Conservation (phyloP, 2,797 vertebrate genomes). For the Scolopax rusticola region DNA sequence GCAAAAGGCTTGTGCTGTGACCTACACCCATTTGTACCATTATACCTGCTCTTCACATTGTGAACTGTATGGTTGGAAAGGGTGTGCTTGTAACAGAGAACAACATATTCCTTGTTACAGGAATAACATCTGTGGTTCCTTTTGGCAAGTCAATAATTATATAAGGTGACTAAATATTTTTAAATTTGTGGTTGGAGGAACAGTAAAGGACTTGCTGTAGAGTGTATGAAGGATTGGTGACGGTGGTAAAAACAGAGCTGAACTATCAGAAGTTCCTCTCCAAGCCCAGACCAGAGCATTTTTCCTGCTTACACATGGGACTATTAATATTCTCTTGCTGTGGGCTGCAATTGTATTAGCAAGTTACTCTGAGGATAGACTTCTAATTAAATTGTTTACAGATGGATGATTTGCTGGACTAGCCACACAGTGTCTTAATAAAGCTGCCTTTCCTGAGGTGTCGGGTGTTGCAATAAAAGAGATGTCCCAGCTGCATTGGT, state of each 20-base stretch:
- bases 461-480: not conserved
- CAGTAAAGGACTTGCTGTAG: not conserved
- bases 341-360: not conserved
- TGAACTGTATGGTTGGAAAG: not conserved
- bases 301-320: not conserved
- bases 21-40: not conserved
- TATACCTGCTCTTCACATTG: not conserved
- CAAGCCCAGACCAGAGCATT: rapidly evolving
- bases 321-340: not conserved
- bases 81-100: not conserved
- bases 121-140: not conserved
- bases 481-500: not conserved
- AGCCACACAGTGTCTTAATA: not conserved
- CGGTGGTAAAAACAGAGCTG: not conserved
- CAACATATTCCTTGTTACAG: not conserved
- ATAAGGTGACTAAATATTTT: not conserved
- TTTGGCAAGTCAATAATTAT: not conserved
- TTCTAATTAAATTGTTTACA: slow-evolving; percentile 39
- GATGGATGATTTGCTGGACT: slow-evolving; percentile 8
- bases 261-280: not conserved
- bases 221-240: not conserved
- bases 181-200: not conserved
- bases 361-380: not conserved
- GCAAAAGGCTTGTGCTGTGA: not conserved
- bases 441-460: not conserved